Evolutionary conservation across 1,140 invertebrate genomes (phyloP).

Genomic region (Anagrus nilaparvatae): DNA sequence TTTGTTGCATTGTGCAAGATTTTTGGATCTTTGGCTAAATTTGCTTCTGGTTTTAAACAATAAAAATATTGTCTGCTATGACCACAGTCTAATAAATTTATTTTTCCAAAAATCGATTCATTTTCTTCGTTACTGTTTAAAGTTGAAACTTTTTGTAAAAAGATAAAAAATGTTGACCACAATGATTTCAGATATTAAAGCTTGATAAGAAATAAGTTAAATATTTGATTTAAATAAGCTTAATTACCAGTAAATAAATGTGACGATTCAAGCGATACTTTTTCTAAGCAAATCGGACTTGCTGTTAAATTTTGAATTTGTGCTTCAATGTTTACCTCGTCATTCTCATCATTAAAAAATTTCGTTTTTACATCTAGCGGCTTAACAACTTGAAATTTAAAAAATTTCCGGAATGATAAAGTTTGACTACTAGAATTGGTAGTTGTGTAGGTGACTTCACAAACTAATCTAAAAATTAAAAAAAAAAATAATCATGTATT

Average conservation of each 20-base stretch:
- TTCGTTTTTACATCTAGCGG: constrained; percentile 98
- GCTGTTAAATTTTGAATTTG: constrained; percentile 92
- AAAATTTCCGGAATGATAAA: constrained; percentile 86
- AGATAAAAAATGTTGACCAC: constrained; percentile 1
- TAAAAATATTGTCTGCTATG: constrained; percentile 88
- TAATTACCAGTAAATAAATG: constrained; percentile 64
- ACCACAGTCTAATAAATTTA: constrained; percentile 70
- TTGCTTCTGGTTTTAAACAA: constrained; percentile 70
- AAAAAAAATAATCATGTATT: constrained; percentile 3
- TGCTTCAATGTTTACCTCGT: constrained; percentile 95
- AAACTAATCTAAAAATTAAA: constrained; percentile 65
- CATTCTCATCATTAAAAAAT: constrained; percentile 93
- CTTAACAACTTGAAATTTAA: constrained; percentile 97
- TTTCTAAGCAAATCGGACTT: constrained; percentile 82
- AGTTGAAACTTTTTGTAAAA: constrained; percentile 44
- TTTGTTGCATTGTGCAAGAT: constrained; percentile 72
- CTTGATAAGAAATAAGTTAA: background rate
- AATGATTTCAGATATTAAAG: background rate
- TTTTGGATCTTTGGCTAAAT: constrained; percentile 62
- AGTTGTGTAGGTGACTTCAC: constrained; percentile 81
- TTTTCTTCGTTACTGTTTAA: constrained; percentile 52
- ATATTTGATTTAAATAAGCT: constrained; percentile 1
- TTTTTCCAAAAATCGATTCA: constrained; percentile 71
- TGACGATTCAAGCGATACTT: constrained; percentile 84
- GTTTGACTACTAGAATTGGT: constrained; percentile 54